Evolutionary conservation across 2,113 vertebrate genomes (phyloP), one percentile per base, ranked within the genome.

Genomic region (Laterallus jamaicensis): DNA sequence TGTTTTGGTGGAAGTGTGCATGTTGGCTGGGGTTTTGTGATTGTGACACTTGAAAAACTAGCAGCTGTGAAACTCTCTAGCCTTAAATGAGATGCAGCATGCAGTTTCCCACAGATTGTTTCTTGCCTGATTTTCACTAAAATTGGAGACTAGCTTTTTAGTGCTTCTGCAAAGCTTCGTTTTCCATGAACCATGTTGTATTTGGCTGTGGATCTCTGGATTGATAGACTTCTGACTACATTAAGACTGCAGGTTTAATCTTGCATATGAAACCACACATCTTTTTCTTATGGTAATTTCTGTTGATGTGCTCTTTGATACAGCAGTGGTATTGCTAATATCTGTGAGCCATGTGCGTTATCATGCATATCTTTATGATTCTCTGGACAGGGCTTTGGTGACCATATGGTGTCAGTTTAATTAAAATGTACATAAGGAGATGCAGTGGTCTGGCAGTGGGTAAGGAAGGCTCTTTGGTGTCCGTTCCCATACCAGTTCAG

Each of bases 1-100:
- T 96, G 90, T 96, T 94, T 95, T 97, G 86, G 75, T 94, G 78
- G 84, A 86, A 91, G 68, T 82, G 84, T 91, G 92, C 92, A 75
- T 71, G 4, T 74, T 93, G 85, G 79, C 70, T 90, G 59, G 60
- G 79, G 70, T 96, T 81, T 81, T 91, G 75, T 88, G 92, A 85
- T 31, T 90, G 90, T 95, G 96, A 90, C 90, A 88, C 95, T 90
- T 88, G 82, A 77, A 93, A 93, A 95, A 82, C 86, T 54, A 91
- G 84, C 93, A 95, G 91, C 94, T 94, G 75, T 96, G 92, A 94
- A 93, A 81, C 0, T 5, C 55, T 94, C 13, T 63, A 75, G 60
- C 71, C 87, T 90, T 83, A 92, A 95, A 96, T 88, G 87, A 95
- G 79, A 81, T 96, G 82, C 88, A 88, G 75, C 64, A 67, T 80